Percentiles rank a stretch among this genome's conserved stretches.
These are phyloP conservation scores for Acanthiza pusilla DNA, from an alignment of 2,797 vertebrate species.

Conservation along the genomic window DNA sequence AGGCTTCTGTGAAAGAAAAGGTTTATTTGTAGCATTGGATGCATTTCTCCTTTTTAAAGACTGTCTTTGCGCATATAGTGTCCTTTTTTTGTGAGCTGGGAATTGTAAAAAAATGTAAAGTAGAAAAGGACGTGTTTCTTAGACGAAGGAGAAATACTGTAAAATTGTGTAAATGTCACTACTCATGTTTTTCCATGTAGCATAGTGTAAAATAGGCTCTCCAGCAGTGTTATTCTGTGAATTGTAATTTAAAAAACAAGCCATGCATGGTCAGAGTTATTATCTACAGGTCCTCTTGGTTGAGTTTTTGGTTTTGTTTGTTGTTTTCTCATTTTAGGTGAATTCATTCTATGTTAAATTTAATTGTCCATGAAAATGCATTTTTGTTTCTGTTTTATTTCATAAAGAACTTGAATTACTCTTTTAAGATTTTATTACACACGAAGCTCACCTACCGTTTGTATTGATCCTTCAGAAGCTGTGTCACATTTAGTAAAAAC, in stretches of 20 bases:
- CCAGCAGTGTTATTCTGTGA: conserved; percentile 87
- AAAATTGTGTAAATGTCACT: conserved; percentile 84
- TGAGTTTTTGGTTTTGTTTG: conserved; percentile 61
- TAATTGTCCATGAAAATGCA: conserved; percentile 65
- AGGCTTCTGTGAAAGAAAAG: conserved; percentile 40
- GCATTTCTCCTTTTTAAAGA: conserved; percentile 68
- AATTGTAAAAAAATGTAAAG: conserved; percentile 74
- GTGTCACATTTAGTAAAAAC: conserved; percentile 60
- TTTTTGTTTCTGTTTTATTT: conserved; percentile 55
- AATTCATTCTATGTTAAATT: conserved; percentile 62
- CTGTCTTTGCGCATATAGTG: conserved; percentile 57
- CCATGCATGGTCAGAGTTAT: conserved; percentile 75
- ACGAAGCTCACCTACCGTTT: conserved; percentile 39
- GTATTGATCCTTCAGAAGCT: conserved; percentile 66
- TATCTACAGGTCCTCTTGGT: conserved; percentile 28
- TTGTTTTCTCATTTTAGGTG: conserved; percentile 69
- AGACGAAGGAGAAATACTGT: conserved; percentile 77
- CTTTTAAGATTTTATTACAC: conserved; percentile 54
- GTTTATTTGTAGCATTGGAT: conserved; percentile 76
- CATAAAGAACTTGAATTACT: conserved; percentile 73
- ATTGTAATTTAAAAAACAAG: conserved; percentile 86
- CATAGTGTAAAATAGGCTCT: conserved; percentile 87
- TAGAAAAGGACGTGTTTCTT: conserved; percentile 70
- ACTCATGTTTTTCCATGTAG: conserved; percentile 72
- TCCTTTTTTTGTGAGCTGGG: conserved; percentile 70